These are phyloP conservation scores for Drosophila aff. DNA, from an alignment of 1,140 invertebrate genomes.

Conservation along the genomic window DNA sequence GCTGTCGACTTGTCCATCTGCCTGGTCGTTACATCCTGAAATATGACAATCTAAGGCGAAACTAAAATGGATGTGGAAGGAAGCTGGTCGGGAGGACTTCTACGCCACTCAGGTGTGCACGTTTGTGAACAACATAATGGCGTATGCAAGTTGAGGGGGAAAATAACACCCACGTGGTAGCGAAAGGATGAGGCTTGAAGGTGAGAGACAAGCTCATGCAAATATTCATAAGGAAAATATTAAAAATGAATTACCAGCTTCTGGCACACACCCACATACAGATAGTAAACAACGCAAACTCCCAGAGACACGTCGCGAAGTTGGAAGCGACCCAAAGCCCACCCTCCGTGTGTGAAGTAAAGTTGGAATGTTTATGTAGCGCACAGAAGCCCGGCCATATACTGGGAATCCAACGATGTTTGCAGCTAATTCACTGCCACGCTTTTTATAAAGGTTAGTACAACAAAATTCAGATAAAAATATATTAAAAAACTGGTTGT, in stretches of 20 bases:
- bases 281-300: slow-evolving; percentile 13
- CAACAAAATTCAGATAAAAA: background rate
- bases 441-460: background rate
- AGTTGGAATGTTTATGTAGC: slow-evolving; percentile 21
- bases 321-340: background rate
- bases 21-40: slow-evolving; percentile 68
- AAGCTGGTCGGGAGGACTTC: slow-evolving; percentile 23
- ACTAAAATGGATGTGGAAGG: slow-evolving; percentile 41
- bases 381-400: slow-evolving; percentile 3
- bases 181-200: slow-evolving; percentile 15
- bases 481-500: background rate
- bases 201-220: slow-evolving; percentile 50
- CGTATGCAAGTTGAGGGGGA: slow-evolving; percentile 64
- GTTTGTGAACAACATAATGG: slow-evolving; percentile 54
- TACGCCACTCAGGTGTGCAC: slow-evolving; percentile 22
- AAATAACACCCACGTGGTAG: slow-evolving; percentile 47
- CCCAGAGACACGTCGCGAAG: slow-evolving; percentile 3
- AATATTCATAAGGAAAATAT: slow-evolving; percentile 76
- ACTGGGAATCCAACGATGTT: background rate
- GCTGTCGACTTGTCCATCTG: slow-evolving; percentile 63
- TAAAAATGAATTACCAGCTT: slow-evolving; percentile 74
- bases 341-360: background rate
- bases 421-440: slow-evolving; percentile 20
- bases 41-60: slow-evolving; percentile 71
- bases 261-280: background rate